Evolutionary conservation across 1,140 invertebrate genomes (phyloP).

Genomic region (Saccostrea glomerata): DNA sequence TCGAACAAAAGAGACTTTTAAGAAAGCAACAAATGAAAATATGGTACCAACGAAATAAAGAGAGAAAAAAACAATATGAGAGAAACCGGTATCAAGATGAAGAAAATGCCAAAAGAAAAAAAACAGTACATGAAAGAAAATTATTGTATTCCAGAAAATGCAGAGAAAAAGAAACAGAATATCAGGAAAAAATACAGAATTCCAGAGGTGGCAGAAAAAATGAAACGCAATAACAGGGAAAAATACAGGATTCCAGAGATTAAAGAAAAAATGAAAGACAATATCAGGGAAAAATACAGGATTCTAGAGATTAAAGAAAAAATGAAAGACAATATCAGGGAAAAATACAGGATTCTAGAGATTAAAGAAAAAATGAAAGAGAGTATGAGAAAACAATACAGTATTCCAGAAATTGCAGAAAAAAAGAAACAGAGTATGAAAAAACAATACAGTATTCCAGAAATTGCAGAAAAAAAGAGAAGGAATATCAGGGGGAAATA

Average conservation of each 20-base stretch:
- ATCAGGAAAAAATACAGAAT: neutral
- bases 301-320: neutral
- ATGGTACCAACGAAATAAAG: constrained; percentile 16
- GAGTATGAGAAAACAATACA: no score
- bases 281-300: no score
- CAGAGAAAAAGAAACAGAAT: neutral
- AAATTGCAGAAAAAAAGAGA: neutral
- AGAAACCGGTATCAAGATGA: neutral
- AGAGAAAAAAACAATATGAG: constrained; percentile 14
- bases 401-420: no score
- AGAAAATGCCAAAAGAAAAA: no score
- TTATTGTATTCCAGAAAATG: neutral
- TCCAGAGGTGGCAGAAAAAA: no score
- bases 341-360: no score
- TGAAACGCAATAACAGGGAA: no score
- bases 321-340: neutral
- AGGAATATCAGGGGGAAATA: neutral
- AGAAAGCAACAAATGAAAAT: constrained; percentile 16
- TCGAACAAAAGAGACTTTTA: neutral
- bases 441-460: neutral
- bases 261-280: no score
- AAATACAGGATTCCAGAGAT: no score
- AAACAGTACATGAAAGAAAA: no score
- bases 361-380: no score
- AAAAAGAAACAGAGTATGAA: no score